Percentiles rank a stretch among this genome's conserved stretches.
phyloP scores from a whole-genome alignment of 2,888 invertebrate species.

The Sphaeridia pumilis region DNA sequence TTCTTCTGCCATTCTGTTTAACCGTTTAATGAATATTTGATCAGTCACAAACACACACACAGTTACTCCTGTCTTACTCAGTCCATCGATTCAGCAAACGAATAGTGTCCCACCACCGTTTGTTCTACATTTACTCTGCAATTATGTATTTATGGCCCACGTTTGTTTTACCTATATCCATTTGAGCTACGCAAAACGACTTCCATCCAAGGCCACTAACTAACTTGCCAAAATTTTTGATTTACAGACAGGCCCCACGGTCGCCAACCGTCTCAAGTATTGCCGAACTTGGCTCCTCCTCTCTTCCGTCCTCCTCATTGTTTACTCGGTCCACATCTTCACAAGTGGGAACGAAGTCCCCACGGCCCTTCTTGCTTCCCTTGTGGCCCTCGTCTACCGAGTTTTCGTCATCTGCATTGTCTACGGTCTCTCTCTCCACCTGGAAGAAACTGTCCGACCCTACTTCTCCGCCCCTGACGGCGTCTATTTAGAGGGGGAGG shows the following conservation, averaged over 20 bases:
- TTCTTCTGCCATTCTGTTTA: too few relatives aligned
- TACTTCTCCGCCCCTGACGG: slow-evolving; percentile 11
- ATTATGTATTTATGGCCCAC: too few relatives aligned
- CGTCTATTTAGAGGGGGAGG: slow-evolving; percentile 6
- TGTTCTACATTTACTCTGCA: too few relatives aligned
- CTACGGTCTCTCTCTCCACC: slow-evolving; percentile 13
- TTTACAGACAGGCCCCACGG: slow-evolving; percentile 3
- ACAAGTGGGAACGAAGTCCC: slow-evolving; percentile 13
- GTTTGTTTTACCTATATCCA: too few relatives aligned
- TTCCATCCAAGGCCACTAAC: too few relatives aligned
- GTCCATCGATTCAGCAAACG: too few relatives aligned
- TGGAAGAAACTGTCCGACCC: slow-evolving; percentile 12
- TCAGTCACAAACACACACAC: too few relatives aligned
- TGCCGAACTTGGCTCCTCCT: slow-evolving; percentile 12
- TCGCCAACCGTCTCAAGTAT: slow-evolving; percentile 13
- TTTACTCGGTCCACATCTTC: slow-evolving; percentile 14
- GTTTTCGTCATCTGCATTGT: slow-evolving; percentile 12
- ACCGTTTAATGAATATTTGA: too few relatives aligned
- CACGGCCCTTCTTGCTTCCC: slow-evolving; percentile 9
- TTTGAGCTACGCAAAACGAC: too few relatives aligned
- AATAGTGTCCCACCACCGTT: too few relatives aligned
- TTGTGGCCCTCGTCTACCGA: slow-evolving; percentile 9
- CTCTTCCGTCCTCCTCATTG: slow-evolving; percentile 10
- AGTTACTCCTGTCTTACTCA: too few relatives aligned
- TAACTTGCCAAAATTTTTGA: too few relatives aligned